These are phyloP conservation scores for Pomatorhinus ruficollis DNA, from an alignment of 2,113 vertebrate species.

Conservation along the genomic window DNA sequence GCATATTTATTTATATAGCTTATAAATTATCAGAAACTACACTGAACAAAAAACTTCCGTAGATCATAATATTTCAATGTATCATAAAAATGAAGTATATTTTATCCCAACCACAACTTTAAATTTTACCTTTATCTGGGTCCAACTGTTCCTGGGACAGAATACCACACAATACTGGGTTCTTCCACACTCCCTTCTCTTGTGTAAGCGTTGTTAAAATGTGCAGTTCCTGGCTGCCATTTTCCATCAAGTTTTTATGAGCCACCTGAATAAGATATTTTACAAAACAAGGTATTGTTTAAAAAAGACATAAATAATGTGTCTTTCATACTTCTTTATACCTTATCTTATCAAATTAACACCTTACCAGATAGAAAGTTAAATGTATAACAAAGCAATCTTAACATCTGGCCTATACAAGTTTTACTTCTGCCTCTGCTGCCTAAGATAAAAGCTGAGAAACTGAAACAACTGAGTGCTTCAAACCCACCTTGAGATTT, in stretches of 20 bases:
- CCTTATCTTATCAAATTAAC: not conserved
- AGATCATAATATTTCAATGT: not conserved
- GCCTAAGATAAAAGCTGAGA: not conserved
- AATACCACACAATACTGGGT: slow-evolving; percentile 80
- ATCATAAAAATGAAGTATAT: not conserved
- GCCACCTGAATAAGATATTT: slow-evolving; percentile 76
- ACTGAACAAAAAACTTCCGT: not conserved
- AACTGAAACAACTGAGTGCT: not conserved
- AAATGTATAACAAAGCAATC: not conserved
- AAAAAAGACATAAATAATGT: not conserved
- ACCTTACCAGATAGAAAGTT: not conserved
- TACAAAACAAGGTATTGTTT: slow-evolving; percentile 33
- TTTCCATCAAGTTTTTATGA: slow-evolving; percentile 85
- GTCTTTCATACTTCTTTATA: not conserved
- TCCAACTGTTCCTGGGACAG: slow-evolving; percentile 80
- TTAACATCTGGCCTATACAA: not conserved
- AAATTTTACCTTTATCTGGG: slow-evolving; percentile 82
- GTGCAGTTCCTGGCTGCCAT: slow-evolving; percentile 83
- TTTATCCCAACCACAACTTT: not conserved
- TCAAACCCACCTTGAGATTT: not conserved
- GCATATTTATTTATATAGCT: not conserved
- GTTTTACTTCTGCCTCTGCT: not conserved
- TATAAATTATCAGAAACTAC: not conserved
- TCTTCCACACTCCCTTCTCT: slow-evolving; percentile 87
- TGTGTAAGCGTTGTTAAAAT: slow-evolving; percentile 82